Evolutionary conservation across 2,113 vertebrate species (phyloP).

Genomic region (Barnardius zonarius): DNA sequence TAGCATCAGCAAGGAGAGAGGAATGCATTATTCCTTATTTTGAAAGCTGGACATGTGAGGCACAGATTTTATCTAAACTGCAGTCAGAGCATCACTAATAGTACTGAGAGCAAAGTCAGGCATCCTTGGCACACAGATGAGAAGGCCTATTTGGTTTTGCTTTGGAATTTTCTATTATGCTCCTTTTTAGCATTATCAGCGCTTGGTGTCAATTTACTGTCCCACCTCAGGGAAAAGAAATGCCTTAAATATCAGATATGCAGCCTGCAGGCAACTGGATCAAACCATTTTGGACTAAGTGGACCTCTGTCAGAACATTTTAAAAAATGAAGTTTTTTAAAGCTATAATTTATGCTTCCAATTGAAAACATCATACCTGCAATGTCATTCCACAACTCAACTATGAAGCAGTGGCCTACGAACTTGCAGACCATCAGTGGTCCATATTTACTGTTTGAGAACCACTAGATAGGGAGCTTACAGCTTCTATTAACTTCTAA

Average conservation of each 20-base stretch:
- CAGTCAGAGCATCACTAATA: not conserved
- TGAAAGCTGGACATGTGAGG: not conserved
- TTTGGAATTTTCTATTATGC: not conserved
- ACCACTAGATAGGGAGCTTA: not conserved
- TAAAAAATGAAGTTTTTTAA: not conserved
- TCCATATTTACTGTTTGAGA: not conserved
- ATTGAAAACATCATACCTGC: not conserved
- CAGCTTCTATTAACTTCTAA: not conserved
- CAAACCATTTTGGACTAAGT: not conserved
- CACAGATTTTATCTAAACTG: constrained; percentile 12
- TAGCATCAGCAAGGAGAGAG: not conserved
- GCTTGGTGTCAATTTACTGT: not conserved
- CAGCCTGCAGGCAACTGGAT: not conserved
- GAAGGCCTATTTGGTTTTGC: not conserved
- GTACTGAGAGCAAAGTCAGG: not conserved
- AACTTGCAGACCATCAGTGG: not conserved
- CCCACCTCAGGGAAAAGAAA: not conserved
- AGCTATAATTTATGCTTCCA: not conserved
- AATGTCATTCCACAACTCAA: not conserved
- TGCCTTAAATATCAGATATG: not conserved
- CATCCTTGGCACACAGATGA: not conserved
- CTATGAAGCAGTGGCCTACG: not conserved
- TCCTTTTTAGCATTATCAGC: not conserved
- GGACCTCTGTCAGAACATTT: not conserved
- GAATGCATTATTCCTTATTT: not conserved